Evolutionary conservation across 2,797 vertebrate genomes (phyloP).

Genomic region (Hylomyscus alleni): DNA sequence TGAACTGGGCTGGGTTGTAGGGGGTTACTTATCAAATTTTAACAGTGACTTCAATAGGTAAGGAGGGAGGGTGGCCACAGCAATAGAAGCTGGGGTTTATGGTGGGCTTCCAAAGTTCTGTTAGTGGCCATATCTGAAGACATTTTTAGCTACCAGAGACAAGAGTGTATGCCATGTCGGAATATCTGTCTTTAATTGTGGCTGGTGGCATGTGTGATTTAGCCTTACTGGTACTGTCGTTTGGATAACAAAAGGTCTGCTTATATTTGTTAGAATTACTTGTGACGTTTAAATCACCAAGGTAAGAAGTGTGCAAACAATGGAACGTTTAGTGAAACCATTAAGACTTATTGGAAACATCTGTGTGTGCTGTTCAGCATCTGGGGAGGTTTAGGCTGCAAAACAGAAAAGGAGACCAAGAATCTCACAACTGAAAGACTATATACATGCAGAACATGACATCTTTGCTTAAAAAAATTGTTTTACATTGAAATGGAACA

Average conservation of each 20-base stretch:
- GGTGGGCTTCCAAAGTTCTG: not conserved
- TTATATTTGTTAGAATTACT: not conserved
- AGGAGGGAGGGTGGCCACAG: not conserved
- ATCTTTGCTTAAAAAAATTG: not conserved
- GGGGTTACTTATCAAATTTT: not conserved
- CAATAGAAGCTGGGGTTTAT: not conserved
- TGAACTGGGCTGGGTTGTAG: rapidly evolving
- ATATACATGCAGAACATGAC: not conserved
- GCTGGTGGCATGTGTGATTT: not conserved
- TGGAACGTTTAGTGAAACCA: not conserved
- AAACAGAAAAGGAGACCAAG: conserved; percentile 1
- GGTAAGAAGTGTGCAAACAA: not conserved
- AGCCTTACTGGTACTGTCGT: not conserved
- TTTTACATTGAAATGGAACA: not conserved
- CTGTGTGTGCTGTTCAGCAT: not conserved
- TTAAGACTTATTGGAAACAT: not conserved
- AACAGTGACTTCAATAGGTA: not conserved
- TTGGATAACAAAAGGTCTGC: not conserved
- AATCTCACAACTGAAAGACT: not conserved
- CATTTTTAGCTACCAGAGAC: not conserved
- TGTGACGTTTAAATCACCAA: not conserved
- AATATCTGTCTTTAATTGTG: not conserved
- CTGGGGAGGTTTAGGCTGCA: not conserved
- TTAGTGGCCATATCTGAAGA: not conserved
- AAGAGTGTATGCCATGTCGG: not conserved